Conservation (phyloP, 2,797 vertebrate genomes). For the Enteromius paludinosus region DNA sequence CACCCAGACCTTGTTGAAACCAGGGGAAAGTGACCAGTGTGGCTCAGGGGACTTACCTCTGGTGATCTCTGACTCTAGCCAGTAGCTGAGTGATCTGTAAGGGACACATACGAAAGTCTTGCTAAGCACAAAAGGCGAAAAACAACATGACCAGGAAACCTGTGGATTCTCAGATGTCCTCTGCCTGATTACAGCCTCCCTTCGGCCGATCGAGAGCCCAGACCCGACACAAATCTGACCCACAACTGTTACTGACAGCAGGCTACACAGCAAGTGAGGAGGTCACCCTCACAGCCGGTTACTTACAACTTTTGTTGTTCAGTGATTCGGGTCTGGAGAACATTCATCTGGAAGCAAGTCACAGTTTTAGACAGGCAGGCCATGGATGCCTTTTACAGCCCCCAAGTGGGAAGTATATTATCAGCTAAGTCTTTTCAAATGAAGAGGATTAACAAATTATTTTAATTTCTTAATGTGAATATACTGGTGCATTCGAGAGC, state of each 20-base stretch:
- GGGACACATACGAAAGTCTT: constrained; percentile 66
- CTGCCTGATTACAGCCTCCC: constrained; percentile 43
- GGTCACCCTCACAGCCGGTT: constrained; percentile 60
- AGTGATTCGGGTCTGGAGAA: constrained; percentile 72
- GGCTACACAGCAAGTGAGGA: constrained; percentile 64
- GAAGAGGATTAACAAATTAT: neutral
- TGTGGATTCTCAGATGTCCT: constrained; percentile 38
- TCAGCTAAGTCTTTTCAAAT: neutral
- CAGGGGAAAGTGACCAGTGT: constrained; percentile 58
- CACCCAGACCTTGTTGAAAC: constrained; percentile 48
- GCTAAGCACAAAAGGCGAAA: constrained; percentile 61
- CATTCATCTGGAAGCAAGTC: constrained; percentile 74
- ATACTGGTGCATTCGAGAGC: neutral
- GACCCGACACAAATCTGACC: constrained; percentile 50
- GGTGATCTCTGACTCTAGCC: constrained; percentile 68
- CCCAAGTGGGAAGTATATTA: neutral
- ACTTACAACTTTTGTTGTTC: constrained; percentile 79
- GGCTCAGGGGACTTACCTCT: constrained; percentile 69
- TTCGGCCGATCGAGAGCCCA: constrained; percentile 34
- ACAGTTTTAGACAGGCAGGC: constrained; percentile 67
- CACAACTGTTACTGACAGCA: constrained; percentile 57
- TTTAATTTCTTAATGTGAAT: neutral
- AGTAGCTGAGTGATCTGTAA: constrained; percentile 76
- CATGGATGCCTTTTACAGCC: constrained; percentile 39
- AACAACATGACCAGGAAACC: constrained; percentile 35